Percentiles rank a stretch among this genome's conserved stretches.
Evolutionary conservation across 1,140 invertebrate genomes (phyloP).

Genomic region (Spodoptera litura): DNA sequence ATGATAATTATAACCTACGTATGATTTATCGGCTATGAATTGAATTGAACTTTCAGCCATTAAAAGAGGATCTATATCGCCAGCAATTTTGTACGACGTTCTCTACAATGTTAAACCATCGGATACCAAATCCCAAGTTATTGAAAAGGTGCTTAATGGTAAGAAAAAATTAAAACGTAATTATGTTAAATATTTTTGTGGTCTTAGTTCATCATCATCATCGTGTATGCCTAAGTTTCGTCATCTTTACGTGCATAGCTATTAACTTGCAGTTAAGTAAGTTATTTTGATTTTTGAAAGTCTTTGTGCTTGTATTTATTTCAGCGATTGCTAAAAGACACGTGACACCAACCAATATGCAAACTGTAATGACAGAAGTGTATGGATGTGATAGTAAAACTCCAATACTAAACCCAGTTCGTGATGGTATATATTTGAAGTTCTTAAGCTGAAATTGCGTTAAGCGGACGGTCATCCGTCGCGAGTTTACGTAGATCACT

Average conservation of each 20-base stretch:
- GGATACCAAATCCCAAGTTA: neutral
- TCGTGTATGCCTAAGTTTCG: too few species aligned
- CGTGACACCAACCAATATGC: neutral
- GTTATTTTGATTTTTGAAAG: too few species aligned
- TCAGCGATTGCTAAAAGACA: neutral
- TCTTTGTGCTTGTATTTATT: neutral
- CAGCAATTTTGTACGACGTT: neutral
- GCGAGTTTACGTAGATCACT: too few species aligned
- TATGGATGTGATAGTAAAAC: neutral
- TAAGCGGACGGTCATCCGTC: too few species aligned
- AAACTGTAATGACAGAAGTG: neutral
- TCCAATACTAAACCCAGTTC: neutral
- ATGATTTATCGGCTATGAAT: too few species aligned
- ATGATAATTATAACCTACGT: too few species aligned
- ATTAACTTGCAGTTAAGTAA: too few species aligned
- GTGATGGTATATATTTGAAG: neutral
- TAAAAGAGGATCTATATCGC: neutral
- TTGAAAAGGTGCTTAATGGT: slow-evolving; percentile 17
- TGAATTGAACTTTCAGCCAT: slow-evolving; percentile 3
- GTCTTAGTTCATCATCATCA: too few species aligned
- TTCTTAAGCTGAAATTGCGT: too few species aligned
- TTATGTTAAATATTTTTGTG: too few species aligned
- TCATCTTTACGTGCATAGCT: too few species aligned
- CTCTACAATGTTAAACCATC: neutral
- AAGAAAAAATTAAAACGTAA: neutral